Evolutionary conservation across 2,888 invertebrate species (phyloP).

Genomic region (Balanococcus diminutus): DNA sequence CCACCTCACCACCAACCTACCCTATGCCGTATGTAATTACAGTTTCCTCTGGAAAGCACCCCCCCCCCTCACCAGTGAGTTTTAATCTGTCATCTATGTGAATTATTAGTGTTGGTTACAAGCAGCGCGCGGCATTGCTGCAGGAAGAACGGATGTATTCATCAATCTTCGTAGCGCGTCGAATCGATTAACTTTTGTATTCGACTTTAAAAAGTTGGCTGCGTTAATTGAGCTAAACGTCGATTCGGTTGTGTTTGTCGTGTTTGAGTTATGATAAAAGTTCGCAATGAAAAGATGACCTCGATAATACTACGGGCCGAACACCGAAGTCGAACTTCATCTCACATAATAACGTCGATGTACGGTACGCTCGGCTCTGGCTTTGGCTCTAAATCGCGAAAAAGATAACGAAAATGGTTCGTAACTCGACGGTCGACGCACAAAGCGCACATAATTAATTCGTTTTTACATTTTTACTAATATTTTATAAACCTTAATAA

Average conservation of each 20-base stretch:
- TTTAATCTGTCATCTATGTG: not conserved
- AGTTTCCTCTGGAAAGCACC: not conserved
- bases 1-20: not conserved
- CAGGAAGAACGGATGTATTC: not conserved
- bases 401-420: conserved; percentile 20
- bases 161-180: not conserved
- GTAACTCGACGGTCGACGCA: not conserved
- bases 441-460: conserved; percentile 6
- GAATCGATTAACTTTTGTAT: conserved; percentile 28
- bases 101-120: not conserved
- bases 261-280: conserved; percentile 32
- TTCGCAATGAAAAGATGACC: conserved; percentile 5
- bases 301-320: not conserved
- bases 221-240: conserved; percentile 16
- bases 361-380: not conserved
- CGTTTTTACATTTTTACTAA: conserved; percentile 8
- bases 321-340: not conserved
- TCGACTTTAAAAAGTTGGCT: conserved; percentile 2
- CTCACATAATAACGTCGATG: not conserved
- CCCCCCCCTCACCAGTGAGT: not conserved
- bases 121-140: not conserved
- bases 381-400: not conserved
- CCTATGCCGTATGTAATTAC: not conserved
- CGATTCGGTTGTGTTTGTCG: not conserved
- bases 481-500: conserved; percentile 35